Evolutionary conservation across 1,140 invertebrate species (phyloP).

Genomic region (Coelopa frigida): DNA sequence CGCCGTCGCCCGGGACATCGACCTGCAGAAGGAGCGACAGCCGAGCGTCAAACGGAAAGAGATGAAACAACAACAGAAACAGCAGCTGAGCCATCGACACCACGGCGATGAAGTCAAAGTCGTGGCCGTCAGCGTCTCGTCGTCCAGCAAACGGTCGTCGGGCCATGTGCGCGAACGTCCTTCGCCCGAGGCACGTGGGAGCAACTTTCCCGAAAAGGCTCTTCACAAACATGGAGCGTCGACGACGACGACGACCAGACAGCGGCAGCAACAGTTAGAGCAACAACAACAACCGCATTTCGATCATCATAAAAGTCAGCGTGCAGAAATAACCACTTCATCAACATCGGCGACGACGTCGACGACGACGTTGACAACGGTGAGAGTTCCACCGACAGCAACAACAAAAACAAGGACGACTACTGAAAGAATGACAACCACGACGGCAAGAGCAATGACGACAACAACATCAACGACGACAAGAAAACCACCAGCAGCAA

Average conservation of each 20-base stretch:
- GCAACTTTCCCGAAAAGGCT: background rate
- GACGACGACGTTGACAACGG: constrained; percentile 10
- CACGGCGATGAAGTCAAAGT: constrained; percentile 35
- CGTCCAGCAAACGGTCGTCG: constrained; percentile 24
- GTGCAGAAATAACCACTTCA: background rate
- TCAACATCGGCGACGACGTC: constrained; percentile 5
- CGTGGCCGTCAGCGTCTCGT: constrained; percentile 38
- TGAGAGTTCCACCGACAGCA: background rate
- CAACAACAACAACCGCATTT: constrained; percentile 11
- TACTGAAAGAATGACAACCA: background rate
- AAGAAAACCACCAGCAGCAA: constrained; percentile 11
- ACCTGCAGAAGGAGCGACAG: constrained; percentile 9
- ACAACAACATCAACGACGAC: constrained; percentile 4
- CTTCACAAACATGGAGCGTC: constrained; percentile 3
- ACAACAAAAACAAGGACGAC: constrained; percentile 1
- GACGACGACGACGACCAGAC: background rate
- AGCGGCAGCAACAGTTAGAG: background rate
- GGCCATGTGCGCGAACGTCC: background rate
- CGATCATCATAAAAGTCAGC: no score
- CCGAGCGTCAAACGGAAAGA: background rate
- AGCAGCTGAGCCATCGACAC: no score
- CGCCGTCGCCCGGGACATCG: constrained; percentile 13
- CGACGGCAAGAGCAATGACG: background rate
- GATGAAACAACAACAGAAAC: constrained; percentile 8
- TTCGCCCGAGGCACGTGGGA: constrained; percentile 3